Percentiles rank a stretch among this genome's conserved stretches.
Conservation (phyloP, 2,113 vertebrate species). For the Crotophaga sulcirostris region DNA sequence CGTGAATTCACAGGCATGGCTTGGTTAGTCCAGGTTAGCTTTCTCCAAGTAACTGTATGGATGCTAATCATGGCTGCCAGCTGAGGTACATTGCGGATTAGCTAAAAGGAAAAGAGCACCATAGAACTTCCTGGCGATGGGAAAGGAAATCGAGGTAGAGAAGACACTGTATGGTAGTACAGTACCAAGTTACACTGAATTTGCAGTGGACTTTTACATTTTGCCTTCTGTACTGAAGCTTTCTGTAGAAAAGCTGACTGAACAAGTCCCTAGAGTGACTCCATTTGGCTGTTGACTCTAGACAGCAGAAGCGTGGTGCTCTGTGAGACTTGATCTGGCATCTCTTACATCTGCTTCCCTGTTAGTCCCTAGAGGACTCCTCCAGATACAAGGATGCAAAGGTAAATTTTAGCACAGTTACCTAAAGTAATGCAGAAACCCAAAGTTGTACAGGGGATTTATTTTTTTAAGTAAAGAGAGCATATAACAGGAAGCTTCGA, state of each 20-base stretch:
- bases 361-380: not conserved
- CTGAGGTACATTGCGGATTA: accelerated
- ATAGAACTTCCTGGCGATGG: not conserved
- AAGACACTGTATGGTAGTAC: not conserved
- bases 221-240: not conserved
- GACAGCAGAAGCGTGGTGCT: not conserved
- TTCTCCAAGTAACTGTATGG: not conserved
- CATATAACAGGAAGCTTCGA: not conserved
- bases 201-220: not conserved
- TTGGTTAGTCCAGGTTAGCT: not conserved
- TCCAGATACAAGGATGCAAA: not conserved
- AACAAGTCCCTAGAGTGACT: not conserved
- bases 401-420: not conserved
- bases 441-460: not conserved
- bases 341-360: not conserved
- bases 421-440: not conserved
- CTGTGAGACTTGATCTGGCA: not conserved
- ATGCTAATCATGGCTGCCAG: not conserved
- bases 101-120: not conserved
- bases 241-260: not conserved
- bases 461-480: not conserved
- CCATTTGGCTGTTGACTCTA: not conserved
- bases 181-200: not conserved
- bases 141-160: not conserved
- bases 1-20: not conserved